Evolutionary conservation across 2,113 vertebrate species (phyloP).

Genomic region (Cyrtonyx montezumae): DNA sequence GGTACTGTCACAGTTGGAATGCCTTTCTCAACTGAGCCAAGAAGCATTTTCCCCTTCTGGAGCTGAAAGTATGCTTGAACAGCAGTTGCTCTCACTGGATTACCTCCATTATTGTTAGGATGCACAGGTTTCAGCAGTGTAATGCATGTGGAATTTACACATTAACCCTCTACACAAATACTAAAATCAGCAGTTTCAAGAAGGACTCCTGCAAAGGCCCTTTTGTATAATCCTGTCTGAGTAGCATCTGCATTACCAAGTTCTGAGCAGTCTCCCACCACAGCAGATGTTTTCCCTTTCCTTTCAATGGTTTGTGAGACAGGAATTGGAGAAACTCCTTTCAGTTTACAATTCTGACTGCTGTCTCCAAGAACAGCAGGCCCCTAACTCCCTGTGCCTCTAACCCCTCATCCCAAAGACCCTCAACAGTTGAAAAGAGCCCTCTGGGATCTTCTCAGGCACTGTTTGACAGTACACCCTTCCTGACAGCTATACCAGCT

Average conservation of each 20-base stretch:
- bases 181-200: neutral
- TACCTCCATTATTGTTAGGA: neutral
- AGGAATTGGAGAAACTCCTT: neutral
- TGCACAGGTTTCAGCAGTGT: neutral
- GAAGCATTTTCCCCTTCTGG: neutral
- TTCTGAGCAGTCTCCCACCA: neutral
- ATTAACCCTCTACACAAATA: neutral
- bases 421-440: neutral
- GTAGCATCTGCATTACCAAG: rapidly evolving
- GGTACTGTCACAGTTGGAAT: too few relatives aligned
- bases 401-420: rapidly evolving
- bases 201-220: neutral
- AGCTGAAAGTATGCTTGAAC: neutral
- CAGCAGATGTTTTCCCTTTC: neutral
- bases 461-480: neutral
- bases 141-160: neutral
- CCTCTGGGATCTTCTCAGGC: neutral
- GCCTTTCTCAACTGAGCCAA: neutral
- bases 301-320: rapidly evolving
- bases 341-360: rapidly evolving
- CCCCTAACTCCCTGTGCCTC: neutral
- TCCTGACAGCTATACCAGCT: neutral
- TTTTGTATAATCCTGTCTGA: neutral
- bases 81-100: neutral
- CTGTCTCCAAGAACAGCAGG: rapidly evolving